Evolutionary conservation across 2,113 vertebrate species (phyloP), one percentile per base, ranked within the genome.

Genomic region (Empidonax alnorum): DNA sequence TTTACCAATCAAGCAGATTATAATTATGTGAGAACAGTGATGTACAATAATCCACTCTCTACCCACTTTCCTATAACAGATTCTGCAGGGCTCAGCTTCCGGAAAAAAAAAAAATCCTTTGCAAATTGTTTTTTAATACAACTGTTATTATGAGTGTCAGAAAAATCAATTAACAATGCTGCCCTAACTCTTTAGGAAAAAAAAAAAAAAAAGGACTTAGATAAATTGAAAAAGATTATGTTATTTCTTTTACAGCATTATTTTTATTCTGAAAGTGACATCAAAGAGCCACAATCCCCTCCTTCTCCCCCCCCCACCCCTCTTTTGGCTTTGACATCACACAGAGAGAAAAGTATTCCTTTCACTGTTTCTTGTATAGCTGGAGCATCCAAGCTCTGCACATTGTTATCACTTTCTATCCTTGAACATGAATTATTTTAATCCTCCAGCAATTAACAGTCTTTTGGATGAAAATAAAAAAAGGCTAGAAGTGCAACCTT

Each of bases 141-240:
- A 94, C 71, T 95, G 81, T 95, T 96, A 94, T 63, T 74, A 84
- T 75, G 41, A 96, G 91, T 39, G 5, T 95, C 92, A 97, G 92
- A 94, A 94, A 97, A 97, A 97, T 96, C 96, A 98, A 96, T 97
- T 97, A 97, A 96, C 92, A 94, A 95, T 72, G 56, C 84, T 97
- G 94, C 79, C 92, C 68, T 95, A 95, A 96, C 90, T 96, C 91
- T 90, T 94, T 71, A 96, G 87, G 74, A 91, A 84, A 72, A 67
- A 76, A 91, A 84, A 72, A 67, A 46, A 87, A 69, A 91, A 87
- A 69, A 62, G 27, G 33, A 62, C 76, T 93, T 90, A 95, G 93
- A 97, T 89, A 92, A 97, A 93, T 49, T 93, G 81, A 55, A 94
- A 88, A 95, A 93, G 95, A 97, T 88, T 86, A 90, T 49, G 58